Base-by-base conservation (phyloP, 2,888 invertebrate species). In the Clunio marinus region DNA sequence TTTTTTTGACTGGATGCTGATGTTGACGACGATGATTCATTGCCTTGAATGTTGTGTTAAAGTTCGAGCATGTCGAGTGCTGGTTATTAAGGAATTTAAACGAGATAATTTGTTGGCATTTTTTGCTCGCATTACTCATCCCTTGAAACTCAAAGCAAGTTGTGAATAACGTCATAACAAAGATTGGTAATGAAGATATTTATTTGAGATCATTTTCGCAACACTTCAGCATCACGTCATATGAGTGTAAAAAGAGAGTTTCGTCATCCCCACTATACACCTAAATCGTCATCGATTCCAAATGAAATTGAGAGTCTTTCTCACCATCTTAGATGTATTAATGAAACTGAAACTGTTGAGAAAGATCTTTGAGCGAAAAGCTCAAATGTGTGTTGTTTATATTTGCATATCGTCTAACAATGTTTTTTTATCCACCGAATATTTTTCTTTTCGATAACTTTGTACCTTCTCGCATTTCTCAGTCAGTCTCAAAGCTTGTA, bases 321-420 rank as follows among this genome's bases (percentile, higher is more conserved):
- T 51, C 51, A 41, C 3, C 51, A 22, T 5, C n/a, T 3, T n/a
- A 4, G 13, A 17, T 7, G 41, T 41, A 15, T 51, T 15, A 51
- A 51, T 51, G 57, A 27, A 57, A 57, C 5, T 25, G 20, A 15
- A 45, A 17, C 3, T 45, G 45, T 51, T 51, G 51, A n/a, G 22
- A 51, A 51, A n/a, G 27, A 27, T 57, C 27, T 57, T 57, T 57
- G 59, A 59, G 59, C 59, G 35, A 59, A 59, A 35, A 15, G 4
- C 32, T 59, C 35, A 10, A 24, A 15, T 57, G 57, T 22, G 45
- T 45, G 45, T 17, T 57, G 25, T 57, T 57, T n/a, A 27, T 57
- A 59, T 59, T 59, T 59, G 32, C 59, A 59, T 59, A 59, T 59
- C 59, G 59, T 35, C 32, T 59, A 28, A 35, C 32, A 35, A 32